Evolutionary conservation across 2,113 vertebrate species (phyloP), one percentile per base, ranked within the genome.

Genomic region (Micronycteris hirsuta): DNA sequence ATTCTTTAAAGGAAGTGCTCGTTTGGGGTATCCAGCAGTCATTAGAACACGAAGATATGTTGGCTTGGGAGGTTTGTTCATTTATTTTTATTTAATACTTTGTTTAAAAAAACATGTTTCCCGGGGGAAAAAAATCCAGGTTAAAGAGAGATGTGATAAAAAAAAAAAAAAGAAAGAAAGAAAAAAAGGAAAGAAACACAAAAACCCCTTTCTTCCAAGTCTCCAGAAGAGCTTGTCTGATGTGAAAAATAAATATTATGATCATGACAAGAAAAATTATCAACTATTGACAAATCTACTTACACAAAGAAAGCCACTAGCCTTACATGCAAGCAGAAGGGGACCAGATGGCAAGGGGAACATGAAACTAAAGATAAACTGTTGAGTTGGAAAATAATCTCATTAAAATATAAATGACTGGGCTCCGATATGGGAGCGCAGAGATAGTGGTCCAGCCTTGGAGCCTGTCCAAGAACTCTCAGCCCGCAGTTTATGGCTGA

Each of bases 231-330:
- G 85, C 85, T 92, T 97, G 91, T 93, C 95, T 97, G 73, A 91
- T 91, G 87, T 96, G 82, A 96, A 97, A 96, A 96, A 96, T 97
- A 98, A 98, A 98, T 98, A 97, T 97, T 98, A 91, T 97, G 96
- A 97, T 97, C 82, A 83, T 67, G 82, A 95, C 95, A 95, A 97
- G 96, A 95, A 95, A 94, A 96, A 97, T 97, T 78, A 96, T 91
- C 92, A 97, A 86, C 96, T 95, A 97, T 96, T 96, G 97, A 97
- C 96, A 98, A 97, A 96, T 96, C 65, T 93, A 71, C 91, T 95
- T 86, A 94, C 94, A 97, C 94, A 96, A 96, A 96, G 96, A 93
- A 96, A 98, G 81, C 91, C 97, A 97, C 94, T 96, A 93, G 94
- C 92, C 90, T 88, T 77, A 47, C 58, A 56, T 43, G 68, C 86